These are phyloP conservation scores for Capreolus pygargus DNA, from an alignment of 2,113 vertebrate species.

Conservation along the genomic window DNA sequence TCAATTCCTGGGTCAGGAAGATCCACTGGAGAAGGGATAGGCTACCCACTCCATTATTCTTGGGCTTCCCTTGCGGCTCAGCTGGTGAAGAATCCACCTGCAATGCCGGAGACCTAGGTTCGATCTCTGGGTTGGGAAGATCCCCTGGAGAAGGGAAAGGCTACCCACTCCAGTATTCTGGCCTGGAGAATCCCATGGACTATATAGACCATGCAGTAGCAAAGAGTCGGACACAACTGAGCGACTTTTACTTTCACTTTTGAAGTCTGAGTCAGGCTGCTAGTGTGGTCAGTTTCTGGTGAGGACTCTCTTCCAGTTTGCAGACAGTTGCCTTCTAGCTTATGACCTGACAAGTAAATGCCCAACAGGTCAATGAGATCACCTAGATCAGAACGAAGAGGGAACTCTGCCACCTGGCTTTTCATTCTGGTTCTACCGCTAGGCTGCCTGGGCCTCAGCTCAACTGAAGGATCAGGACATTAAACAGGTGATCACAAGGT, in stretches of 20 bases:
- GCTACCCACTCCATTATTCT: not conserved
- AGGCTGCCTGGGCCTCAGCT: not conserved
- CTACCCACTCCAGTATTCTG: not conserved
- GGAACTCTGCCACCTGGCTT: not conserved
- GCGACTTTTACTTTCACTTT: not conserved
- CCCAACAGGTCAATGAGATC: not conserved
- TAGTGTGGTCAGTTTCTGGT: not conserved
- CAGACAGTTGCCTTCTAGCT: not conserved
- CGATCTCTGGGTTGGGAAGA: not conserved
- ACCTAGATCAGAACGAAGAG: not conserved
- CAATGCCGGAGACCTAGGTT: too few species aligned
- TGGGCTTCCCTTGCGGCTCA: too few species aligned
- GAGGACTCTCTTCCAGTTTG: not conserved
- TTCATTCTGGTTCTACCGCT: not conserved
- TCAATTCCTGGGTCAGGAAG: not conserved
- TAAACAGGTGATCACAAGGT: not conserved
- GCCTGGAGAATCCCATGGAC: not conserved
- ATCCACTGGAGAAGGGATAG: not conserved
- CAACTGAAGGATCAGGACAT: not conserved
- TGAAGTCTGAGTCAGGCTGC: not conserved
- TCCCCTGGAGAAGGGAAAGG: not conserved
- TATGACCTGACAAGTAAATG: not conserved
- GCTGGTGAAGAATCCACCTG: too few species aligned
- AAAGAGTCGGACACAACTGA: not conserved
- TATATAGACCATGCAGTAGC: not conserved